phyloP scores from a whole-genome alignment of 1,140 invertebrate genomes.

The Rhagoletis pomonella region DNA sequence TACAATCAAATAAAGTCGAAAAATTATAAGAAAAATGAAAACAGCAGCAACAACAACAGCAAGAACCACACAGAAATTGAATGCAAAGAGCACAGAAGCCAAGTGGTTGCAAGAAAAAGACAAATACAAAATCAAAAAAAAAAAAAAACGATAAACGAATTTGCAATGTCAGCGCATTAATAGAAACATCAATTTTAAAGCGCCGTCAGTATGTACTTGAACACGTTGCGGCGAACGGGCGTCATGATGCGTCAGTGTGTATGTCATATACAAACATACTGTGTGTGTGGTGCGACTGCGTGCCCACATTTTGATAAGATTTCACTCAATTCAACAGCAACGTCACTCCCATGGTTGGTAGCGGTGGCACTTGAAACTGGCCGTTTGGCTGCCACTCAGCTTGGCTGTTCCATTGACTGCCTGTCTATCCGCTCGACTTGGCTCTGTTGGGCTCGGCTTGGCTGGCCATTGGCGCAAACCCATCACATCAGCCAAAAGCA shows the following conservation, averaged over 20 bases:
- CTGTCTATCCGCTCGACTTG: neutral
- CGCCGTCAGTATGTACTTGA: constrained; percentile 23
- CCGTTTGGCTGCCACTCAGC: neutral
- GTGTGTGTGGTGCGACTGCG: neutral
- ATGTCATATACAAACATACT: neutral
- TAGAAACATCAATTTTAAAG: constrained; percentile 47
- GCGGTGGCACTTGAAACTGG: constrained; percentile 13
- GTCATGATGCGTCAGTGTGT: neutral
- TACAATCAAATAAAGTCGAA: neutral
- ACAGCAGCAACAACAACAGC: neutral
- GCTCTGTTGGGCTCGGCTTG: neutral
- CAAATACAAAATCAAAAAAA: too few relatives aligned
- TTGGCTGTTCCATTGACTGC: neutral
- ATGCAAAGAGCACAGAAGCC: neutral
- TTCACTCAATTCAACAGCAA: constrained; percentile 41
- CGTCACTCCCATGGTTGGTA: constrained; percentile 8
- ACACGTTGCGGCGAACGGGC: neutral
- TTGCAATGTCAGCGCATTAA: constrained; percentile 51
- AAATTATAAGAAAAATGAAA: constrained; percentile 6
- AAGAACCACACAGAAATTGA: constrained; percentile 21
- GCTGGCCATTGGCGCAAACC: neutral
- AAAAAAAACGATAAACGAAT: constrained; percentile 4
- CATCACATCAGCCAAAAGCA: constrained; percentile 35
- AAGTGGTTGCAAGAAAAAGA: neutral
- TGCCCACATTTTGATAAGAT: constrained; percentile 48